Evolutionary conservation across 2,113 vertebrate genomes (phyloP).

Genomic region (Eidolon helvum): DNA sequence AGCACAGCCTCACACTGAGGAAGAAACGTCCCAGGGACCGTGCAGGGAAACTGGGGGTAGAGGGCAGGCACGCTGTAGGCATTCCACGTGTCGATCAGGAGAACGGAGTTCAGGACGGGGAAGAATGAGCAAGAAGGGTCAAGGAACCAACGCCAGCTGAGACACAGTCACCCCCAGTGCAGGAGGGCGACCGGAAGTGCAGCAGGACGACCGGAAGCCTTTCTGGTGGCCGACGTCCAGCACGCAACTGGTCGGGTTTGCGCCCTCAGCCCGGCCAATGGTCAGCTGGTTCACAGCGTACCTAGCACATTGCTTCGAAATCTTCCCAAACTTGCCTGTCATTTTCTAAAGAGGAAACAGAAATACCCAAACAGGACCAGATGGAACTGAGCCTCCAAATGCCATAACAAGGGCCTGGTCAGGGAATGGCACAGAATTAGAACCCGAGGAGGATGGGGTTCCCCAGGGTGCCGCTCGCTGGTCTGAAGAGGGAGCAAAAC

Average conservation of each 20-base stretch:
- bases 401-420: fast-evolving
- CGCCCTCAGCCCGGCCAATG: no score
- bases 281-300: neutral
- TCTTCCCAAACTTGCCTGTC: neutral
- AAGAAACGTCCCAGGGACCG: no score
- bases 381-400: neutral
- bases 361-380: neutral
- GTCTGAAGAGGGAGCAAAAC: neutral
- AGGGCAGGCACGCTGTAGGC: no score
- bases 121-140: neutral
- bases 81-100: neutral
- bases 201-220: neutral
- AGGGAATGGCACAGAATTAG: neutral
- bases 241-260: no score
- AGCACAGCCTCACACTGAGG: neutral
- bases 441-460: neutral
- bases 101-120: neutral
- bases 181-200: neutral
- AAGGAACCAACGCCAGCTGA: neutral
- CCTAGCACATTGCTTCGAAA: neutral
- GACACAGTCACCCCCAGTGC: neutral
- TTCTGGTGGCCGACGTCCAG: no score
- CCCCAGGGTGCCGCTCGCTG: neutral
- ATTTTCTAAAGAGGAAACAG: neutral
- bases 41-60: neutral